These are phyloP conservation scores for Plebejus anna DNA, from an alignment of 2,888 invertebrate genomes.

Conservation along the genomic window DNA sequence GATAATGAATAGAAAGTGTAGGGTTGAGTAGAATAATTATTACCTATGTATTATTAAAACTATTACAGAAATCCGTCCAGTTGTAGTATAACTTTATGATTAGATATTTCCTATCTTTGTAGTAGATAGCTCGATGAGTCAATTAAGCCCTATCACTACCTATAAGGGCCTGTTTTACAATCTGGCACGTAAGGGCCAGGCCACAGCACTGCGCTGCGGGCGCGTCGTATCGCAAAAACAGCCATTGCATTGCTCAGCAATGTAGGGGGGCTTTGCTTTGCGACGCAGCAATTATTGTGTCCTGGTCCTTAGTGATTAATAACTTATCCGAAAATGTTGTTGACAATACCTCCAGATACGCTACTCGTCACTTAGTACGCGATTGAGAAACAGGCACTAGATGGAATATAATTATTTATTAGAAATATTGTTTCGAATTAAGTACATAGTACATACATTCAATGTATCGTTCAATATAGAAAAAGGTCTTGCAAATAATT, in stretches of 20 bases:
- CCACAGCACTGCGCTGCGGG: too few species aligned
- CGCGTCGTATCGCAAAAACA: too few species aligned
- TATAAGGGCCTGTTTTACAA: background rate
- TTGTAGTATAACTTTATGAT: slow-evolving; percentile 17
- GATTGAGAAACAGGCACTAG: too few species aligned
- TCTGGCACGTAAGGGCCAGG: background rate
- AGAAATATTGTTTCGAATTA: background rate
- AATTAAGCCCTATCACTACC: slow-evolving; percentile 4
- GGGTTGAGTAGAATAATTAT: background rate
- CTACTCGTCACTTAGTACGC: too few species aligned
- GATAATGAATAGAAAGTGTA: background rate
- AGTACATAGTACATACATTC: slow-evolving; percentile 22
- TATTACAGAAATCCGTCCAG: slow-evolving; percentile 21
- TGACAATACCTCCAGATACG: too few species aligned
- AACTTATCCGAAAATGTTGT: too few species aligned
- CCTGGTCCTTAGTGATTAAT: background rate
- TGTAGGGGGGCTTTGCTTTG: too few species aligned
- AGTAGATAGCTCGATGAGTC: background rate
- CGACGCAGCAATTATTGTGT: too few species aligned
- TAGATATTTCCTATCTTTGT: slow-evolving; percentile 1
- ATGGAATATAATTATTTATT: slow-evolving; percentile 7
- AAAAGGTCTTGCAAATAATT: background rate
- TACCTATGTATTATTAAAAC: background rate
- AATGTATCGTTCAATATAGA: background rate
- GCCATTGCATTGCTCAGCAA: too few species aligned